Conservation (phyloP, 2,113 vertebrate species). For the Plotosus lineatus region DNA sequence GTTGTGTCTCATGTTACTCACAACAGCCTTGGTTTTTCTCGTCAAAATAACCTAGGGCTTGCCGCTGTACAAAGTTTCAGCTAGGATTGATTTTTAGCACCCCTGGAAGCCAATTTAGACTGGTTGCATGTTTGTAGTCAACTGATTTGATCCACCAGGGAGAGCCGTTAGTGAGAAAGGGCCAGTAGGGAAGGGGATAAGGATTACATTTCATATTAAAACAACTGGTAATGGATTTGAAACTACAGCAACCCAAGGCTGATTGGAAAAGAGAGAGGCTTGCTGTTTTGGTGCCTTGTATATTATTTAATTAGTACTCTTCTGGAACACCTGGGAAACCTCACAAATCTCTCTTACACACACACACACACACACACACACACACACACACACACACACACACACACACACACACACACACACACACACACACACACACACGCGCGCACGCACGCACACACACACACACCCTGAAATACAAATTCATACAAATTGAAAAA, state of each 20-base stretch:
- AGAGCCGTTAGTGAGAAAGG: slow-evolving; percentile 60
- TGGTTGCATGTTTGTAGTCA: slow-evolving; percentile 70
- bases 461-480: slow-evolving; percentile 21
- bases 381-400: slow-evolving; percentile 3
- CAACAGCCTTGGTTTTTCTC: slow-evolving; percentile 56
- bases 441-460: neutral
- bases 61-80: neutral
- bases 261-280: slow-evolving; percentile 53
- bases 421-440: slow-evolving; percentile 8
- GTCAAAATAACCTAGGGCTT: slow-evolving; percentile 64
- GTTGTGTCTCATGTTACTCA: slow-evolving; percentile 31
- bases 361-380: neutral
- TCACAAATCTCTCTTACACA: neutral
- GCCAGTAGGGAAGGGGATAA: slow-evolving; percentile 55
- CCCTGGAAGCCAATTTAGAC: slow-evolving; percentile 73
- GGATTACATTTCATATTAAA: slow-evolving; percentile 67
- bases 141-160: slow-evolving; percentile 67
- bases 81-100: slow-evolving; percentile 67
- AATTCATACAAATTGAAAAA: slow-evolving; percentile 43
- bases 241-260: slow-evolving; percentile 63
- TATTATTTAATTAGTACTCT: slow-evolving; percentile 61
- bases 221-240: slow-evolving; percentile 63
- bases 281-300: slow-evolving; percentile 49
- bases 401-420: slow-evolving; percentile 17
- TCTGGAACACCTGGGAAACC: slow-evolving; percentile 59